These are phyloP conservation scores for Clarias laeviceps DNA, from an alignment of 2,797 vertebrate genomes.

Conservation along the genomic window DNA sequence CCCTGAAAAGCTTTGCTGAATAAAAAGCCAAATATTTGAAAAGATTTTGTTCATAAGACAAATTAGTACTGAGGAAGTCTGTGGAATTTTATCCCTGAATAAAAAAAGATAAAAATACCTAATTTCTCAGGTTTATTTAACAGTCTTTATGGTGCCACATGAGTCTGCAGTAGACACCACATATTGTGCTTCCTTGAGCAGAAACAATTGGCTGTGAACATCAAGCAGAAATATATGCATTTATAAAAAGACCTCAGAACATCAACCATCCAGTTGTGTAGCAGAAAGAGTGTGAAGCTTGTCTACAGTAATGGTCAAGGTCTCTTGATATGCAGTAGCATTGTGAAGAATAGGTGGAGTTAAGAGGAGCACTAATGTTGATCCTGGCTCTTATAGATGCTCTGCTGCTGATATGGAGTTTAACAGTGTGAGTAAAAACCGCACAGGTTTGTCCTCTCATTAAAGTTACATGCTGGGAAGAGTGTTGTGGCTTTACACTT, in stretches of 20 bases:
- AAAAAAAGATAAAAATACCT: neutral
- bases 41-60: neutral
- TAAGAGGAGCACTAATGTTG: slow-evolving; percentile 11
- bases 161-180: neutral
- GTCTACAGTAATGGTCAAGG: neutral
- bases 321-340: slow-evolving; percentile 23
- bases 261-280: neutral
- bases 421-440: slow-evolving; percentile 43
- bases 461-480: slow-evolving; percentile 51
- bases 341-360: slow-evolving; percentile 18
- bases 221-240: neutral
- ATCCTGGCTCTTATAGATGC: slow-evolving; percentile 20
- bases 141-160: neutral
- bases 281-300: neutral
- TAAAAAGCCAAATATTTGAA: neutral
- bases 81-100: neutral
- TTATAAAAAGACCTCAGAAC: neutral
- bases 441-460: slow-evolving; percentile 49
- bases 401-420: slow-evolving; percentile 39
- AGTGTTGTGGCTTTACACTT: slow-evolving; percentile 45
- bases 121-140: neutral
- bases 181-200: neutral
- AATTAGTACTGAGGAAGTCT: neutral
- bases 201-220: neutral
- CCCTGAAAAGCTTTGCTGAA: neutral